These are phyloP conservation scores for Phalangium opilio DNA, from an alignment of 2,888 invertebrate genomes.

Conservation along the genomic window DNA sequence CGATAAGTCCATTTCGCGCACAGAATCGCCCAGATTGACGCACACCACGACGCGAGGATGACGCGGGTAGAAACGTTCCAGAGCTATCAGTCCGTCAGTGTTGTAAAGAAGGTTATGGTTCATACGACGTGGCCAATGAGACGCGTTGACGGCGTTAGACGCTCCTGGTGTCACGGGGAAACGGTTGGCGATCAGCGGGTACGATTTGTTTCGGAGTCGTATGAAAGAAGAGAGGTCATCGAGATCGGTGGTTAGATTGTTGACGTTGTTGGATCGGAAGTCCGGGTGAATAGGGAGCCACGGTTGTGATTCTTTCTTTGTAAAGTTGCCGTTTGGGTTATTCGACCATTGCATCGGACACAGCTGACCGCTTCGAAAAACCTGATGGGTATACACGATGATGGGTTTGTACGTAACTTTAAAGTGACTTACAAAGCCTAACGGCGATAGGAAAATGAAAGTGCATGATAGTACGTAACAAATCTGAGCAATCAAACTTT, in stretches of 20 bases:
- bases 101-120: background rate
- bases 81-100: background rate
- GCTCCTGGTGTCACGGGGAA: too few relatives aligned
- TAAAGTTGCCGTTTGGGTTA: conserved; percentile 28
- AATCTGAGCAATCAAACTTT: too few relatives aligned
- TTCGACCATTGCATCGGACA: conserved; percentile 49
- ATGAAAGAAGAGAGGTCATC: background rate
- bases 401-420: too few relatives aligned
- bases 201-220: background rate
- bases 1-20: background rate
- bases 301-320: conserved; percentile 39
- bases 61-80: background rate
- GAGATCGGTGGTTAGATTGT: conserved; percentile 2
- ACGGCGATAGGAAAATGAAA: too few relatives aligned
- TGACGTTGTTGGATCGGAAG: conserved; percentile 27
- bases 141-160: background rate
- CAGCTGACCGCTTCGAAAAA: conserved; percentile 46
- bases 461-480: too few relatives aligned
- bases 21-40: conserved; percentile 7
- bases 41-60: conserved; percentile 1
- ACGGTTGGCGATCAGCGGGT: too few relatives aligned
- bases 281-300: conserved; percentile 45
- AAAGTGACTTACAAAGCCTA: too few relatives aligned
- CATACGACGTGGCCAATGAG: background rate
- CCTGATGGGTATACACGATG: too few relatives aligned